Conservation (phyloP, 2,113 vertebrate species). For the Eurypyga helias region DNA sequence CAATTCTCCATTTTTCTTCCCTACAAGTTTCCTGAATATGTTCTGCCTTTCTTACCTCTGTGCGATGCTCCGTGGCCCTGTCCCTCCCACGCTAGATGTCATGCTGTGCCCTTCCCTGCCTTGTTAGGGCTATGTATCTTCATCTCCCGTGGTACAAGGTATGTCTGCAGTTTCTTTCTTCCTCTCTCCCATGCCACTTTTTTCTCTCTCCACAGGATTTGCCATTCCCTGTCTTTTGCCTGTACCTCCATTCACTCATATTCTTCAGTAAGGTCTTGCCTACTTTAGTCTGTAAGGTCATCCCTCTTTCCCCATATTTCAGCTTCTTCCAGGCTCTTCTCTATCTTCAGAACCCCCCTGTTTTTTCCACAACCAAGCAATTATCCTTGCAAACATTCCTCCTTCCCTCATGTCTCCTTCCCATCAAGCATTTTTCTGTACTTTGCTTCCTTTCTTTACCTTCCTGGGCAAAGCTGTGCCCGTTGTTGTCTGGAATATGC, state of each 20-base stretch:
- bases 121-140: background rate
- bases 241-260: background rate
- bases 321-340: background rate
- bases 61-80: background rate
- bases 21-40: background rate
- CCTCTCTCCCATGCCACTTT: background rate
- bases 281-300: background rate
- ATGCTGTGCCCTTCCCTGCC: background rate
- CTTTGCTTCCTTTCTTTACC: background rate
- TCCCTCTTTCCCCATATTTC: background rate
- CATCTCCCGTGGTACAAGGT: background rate
- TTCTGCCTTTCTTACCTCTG: background rate
- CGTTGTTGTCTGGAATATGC: background rate
- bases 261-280: background rate
- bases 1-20: background rate
- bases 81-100: background rate
- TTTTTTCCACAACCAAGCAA: background rate
- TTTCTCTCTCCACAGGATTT: background rate
- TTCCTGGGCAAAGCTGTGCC: background rate
- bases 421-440: background rate
- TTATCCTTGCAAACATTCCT: background rate
- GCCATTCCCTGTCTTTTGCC: background rate
- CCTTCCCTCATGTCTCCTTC: background rate
- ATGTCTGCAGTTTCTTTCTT: background rate
- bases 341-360: background rate